Base-by-base conservation (phyloP, 53 echinoderm and acorn worm species). In the Echinometra lucunter region DNA sequence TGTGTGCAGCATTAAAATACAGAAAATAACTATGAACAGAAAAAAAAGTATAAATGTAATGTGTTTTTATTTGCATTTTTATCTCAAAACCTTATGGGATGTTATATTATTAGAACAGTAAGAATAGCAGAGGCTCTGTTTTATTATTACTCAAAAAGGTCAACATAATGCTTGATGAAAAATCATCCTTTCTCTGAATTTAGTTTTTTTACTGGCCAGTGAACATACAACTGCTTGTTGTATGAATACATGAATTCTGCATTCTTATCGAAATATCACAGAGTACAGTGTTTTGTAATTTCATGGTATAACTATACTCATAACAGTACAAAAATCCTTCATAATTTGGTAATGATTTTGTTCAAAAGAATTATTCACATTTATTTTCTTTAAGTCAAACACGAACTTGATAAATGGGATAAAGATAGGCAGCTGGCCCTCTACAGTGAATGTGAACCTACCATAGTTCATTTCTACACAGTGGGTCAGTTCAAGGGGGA, bases 1-100 rank as follows among this genome's bases (percentile, higher is more conserved):
- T 93, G 93, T 78, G 93, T 93, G 93, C 93, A 93, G 93, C 93
- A 93, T 93, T 93, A 93, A 93, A 93, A 49, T 85, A 85, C 30
- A 49, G 85, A 85, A 78, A 78, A 78, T 19, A 78, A 85, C 3
- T 85, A 85, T 49, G 49, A 85, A 85, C 85, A 85, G 85, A 85
- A 85, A 85, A 47, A 85, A 85, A 53, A n/a, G n/a, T 21, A 5
- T 40, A 40, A 47, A 8, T 45, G 27, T 85, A 12, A 45, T 45
- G 47, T 30, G 1, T n/a, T 47, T 49, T 85, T 85, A 85, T 47
- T 85, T 85, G 47, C 37, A 18, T 85, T 42, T 19, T 40, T 4
- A 78, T 2, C 42, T 23, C 21, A 21, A 78, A 42, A 78, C 42
- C 7, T 78, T 30, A 34, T 69, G 7, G 32, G 4, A 69, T 17